Evolutionary conservation across 2,113 vertebrate genomes (phyloP).

Genomic region (Phaethon lepturus): DNA sequence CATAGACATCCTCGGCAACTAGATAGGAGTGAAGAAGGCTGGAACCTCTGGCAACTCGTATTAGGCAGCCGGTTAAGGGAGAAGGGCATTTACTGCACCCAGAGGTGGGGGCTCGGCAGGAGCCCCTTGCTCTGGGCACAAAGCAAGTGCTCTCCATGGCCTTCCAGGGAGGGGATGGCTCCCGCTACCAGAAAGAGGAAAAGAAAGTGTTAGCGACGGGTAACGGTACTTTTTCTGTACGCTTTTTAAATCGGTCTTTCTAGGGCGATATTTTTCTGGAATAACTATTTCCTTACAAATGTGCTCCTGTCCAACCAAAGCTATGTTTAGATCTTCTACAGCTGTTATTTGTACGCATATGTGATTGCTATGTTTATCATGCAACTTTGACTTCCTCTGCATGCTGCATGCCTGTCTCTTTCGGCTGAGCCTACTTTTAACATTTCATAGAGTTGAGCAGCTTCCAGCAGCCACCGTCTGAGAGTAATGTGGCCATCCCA

Average conservation of each 20-base stretch:
- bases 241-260: neutral
- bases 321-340: neutral
- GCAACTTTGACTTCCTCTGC: neutral
- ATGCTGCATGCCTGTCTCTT: neutral
- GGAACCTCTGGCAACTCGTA: neutral
- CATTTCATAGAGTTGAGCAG: constrained; percentile 9
- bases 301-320: neutral
- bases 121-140: neutral
- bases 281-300: neutral
- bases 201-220: neutral
- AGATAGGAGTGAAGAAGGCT: neutral
- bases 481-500: constrained; percentile 5
- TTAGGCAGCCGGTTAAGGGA: neutral
- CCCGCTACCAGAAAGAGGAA: neutral
- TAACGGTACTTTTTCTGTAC: neutral
- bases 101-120: neutral
- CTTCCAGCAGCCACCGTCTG: constrained; percentile 3
- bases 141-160: neutral
- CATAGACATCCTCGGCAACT: neutral
- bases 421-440: neutral
- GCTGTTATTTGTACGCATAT: constrained; percentile 11
- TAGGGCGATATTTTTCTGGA: neutral
- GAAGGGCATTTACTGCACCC: neutral
- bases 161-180: neutral
- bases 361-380: neutral